Evolutionary conservation across 2,797 vertebrate species (phyloP).

Genomic region (Acanthornis magna): DNA sequence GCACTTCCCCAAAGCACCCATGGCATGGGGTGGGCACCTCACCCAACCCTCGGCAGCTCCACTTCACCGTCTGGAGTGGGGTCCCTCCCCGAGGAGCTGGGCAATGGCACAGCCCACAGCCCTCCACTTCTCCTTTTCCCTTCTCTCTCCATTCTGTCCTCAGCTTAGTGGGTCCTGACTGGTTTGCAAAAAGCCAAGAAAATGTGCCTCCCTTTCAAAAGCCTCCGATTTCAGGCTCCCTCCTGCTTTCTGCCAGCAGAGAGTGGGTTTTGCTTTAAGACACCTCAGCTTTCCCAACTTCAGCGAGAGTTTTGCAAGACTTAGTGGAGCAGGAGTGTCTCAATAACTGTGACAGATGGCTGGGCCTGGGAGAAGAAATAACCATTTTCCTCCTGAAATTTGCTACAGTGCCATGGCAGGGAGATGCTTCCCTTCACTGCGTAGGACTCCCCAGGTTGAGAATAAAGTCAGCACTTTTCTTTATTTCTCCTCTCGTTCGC

Average conservation of each 20-base stretch:
- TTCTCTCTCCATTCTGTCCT: background rate
- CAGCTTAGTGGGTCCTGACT: background rate
- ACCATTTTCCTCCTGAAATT: slow-evolving; percentile 5
- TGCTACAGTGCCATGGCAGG: background rate
- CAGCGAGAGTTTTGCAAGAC: background rate
- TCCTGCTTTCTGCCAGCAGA: background rate
- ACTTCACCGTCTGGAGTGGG: background rate
- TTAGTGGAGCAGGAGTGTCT: background rate
- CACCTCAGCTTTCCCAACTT: background rate
- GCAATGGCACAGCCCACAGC: accelerated
- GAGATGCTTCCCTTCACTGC: background rate
- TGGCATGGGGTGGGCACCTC: background rate
- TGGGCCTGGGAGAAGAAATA: slow-evolving; percentile 21
- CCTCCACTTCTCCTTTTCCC: background rate
- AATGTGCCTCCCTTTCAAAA: background rate
- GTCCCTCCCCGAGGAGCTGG: background rate
- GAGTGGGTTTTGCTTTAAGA: background rate
- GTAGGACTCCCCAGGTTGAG: background rate
- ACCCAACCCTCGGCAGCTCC: background rate
- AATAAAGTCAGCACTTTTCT: slow-evolving; percentile 21
- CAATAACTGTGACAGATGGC: background rate
- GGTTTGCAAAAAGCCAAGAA: background rate
- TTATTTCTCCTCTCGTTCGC: background rate
- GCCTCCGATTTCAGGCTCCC: background rate
- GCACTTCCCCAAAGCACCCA: background rate